Conservation (phyloP, 2,888 invertebrate genomes). For the Nomada goodeniana region DNA sequence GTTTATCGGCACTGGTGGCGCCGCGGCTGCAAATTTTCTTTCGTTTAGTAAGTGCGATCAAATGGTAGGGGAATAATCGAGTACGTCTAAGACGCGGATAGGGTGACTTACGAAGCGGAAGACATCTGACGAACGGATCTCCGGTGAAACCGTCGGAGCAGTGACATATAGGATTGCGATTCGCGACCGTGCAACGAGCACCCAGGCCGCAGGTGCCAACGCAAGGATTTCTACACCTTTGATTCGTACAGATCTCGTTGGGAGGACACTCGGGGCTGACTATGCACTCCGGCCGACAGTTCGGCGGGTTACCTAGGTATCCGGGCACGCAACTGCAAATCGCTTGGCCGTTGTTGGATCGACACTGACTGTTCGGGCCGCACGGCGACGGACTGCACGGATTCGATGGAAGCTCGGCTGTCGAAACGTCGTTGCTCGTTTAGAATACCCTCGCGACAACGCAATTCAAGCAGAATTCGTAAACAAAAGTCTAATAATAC, state of each 20-base stretch:
- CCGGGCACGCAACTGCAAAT: constrained; percentile 90
- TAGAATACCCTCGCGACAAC: neutral
- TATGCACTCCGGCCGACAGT: constrained; percentile 92
- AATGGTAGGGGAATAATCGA: no score
- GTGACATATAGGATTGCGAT: constrained; percentile 92
- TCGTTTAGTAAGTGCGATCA: neutral
- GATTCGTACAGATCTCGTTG: constrained; percentile 91
- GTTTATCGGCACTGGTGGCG: constrained; percentile 85
- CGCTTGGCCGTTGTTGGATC: constrained; percentile 71
- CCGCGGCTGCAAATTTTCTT: constrained; percentile 82
- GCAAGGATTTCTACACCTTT: constrained; percentile 93
- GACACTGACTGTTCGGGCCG: constrained; percentile 91
- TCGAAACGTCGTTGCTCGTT: neutral
- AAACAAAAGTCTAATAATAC: constrained; percentile 72
- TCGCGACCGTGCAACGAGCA: constrained; percentile 91
- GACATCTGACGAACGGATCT: constrained; percentile 91
- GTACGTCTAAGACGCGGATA: neutral
- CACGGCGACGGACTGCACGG: constrained; percentile 92
- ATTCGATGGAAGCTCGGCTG: constrained; percentile 44
- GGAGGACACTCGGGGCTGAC: constrained; percentile 91
- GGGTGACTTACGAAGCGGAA: constrained; percentile 78
- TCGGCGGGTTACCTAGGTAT: constrained; percentile 91
- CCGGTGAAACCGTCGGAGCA: constrained; percentile 89
- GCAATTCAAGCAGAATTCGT: neutral
- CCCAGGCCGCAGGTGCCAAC: constrained; percentile 91